These are phyloP conservation scores for Toxostoma redivivum DNA, from an alignment of 2,113 vertebrate species.

Conservation along the genomic window DNA sequence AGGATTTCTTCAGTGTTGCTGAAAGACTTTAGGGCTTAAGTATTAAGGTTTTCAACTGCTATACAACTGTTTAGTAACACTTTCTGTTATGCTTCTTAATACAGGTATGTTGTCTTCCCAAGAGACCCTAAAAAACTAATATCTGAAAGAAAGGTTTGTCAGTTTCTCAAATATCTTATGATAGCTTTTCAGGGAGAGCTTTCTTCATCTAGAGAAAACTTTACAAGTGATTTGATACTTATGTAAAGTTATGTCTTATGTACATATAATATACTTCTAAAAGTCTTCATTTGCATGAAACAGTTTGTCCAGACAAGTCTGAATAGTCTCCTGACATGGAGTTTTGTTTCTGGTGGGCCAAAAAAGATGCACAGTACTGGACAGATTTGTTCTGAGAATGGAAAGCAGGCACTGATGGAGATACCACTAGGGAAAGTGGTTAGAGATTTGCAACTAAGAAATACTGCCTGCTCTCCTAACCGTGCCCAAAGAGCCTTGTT, in stretches of 20 bases:
- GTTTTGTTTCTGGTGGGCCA: background rate
- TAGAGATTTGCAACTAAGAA: constrained; percentile 39
- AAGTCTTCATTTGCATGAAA: background rate
- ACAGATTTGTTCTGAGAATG: background rate
- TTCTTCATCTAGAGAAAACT: background rate
- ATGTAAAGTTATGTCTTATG: background rate
- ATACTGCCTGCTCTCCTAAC: constrained; percentile 1
- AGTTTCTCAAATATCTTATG: background rate
- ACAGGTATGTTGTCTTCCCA: background rate
- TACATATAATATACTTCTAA: background rate
- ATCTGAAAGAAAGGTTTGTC: background rate
- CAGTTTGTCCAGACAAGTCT: background rate
- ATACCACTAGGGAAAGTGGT: constrained; percentile 13
- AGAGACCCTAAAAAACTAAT: background rate
- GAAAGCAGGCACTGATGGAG: background rate
- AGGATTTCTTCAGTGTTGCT: constrained; percentile 24
- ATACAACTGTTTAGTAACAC: background rate
- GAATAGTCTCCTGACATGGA: background rate
- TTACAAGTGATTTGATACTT: background rate
- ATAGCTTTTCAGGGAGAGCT: background rate
- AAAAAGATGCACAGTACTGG: background rate
- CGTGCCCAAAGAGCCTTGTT: constrained; percentile 2
- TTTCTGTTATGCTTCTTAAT: background rate
- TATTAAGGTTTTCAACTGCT: background rate
- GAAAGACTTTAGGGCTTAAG: background rate